Conservation (phyloP, 2,888 invertebrate genomes). For the Cyclophora punctaria region DNA sequence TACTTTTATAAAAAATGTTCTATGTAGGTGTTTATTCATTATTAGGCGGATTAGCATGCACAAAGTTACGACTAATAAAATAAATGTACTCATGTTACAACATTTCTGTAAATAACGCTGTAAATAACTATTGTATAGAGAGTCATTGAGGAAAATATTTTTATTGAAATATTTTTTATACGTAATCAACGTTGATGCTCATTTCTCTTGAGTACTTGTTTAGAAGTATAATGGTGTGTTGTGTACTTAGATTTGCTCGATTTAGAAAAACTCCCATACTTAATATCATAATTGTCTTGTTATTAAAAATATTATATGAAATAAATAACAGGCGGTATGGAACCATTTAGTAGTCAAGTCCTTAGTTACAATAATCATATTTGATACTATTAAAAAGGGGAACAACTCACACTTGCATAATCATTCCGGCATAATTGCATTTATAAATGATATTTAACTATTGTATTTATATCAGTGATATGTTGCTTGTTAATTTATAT, state of each 20-base stretch:
- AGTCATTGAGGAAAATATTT: slow-evolving; percentile 52
- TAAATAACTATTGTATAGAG: slow-evolving; percentile 66
- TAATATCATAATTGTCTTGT: slow-evolving; percentile 14
- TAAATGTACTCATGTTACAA: slow-evolving; percentile 19
- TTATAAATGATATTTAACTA: slow-evolving; percentile 21
- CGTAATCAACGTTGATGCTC: slow-evolving; percentile 7
- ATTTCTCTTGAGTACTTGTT: slow-evolving; percentile 4
- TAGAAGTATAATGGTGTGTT: slow-evolving; percentile 6
- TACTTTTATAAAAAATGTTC: slow-evolving; percentile 10
- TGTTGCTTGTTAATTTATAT: slow-evolving; percentile 22
- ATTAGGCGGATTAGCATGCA: slow-evolving; percentile 21
- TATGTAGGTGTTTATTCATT: slow-evolving; percentile 8
- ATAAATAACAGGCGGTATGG: slow-evolving; percentile 30
- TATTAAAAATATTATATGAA: slow-evolving; percentile 8
- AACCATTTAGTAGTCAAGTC: slow-evolving; percentile 46
- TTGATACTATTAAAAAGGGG: slow-evolving; percentile 6
- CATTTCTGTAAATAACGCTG: slow-evolving; percentile 47
- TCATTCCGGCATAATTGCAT: slow-evolving; percentile 23
- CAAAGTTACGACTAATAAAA: slow-evolving; percentile 24
- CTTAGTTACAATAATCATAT: slow-evolving; percentile 3
- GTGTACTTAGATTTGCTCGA: slow-evolving; percentile 6
- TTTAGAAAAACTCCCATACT: slow-evolving; percentile 6
- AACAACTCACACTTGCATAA: slow-evolving; percentile 9
- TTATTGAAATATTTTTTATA: slow-evolving; percentile 65
- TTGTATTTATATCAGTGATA: slow-evolving; percentile 2